phyloP scores from a whole-genome alignment of 2,888 invertebrate genomes.

The Pachydiplax longipennis region DNA sequence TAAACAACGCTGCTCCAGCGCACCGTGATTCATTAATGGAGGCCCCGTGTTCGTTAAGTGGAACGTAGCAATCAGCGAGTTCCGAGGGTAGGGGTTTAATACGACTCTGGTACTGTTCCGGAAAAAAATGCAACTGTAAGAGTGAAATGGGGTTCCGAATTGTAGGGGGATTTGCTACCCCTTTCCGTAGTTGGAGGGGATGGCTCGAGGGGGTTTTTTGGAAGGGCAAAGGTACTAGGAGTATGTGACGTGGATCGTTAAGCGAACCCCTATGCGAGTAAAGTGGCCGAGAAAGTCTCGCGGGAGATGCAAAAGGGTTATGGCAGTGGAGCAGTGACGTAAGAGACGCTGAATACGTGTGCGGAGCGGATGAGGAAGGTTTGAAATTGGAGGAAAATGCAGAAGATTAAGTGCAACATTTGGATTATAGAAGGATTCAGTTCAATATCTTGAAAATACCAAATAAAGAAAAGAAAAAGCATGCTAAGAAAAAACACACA shows the following conservation, averaged over 20 bases:
- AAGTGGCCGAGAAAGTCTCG: not conserved
- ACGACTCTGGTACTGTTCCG: not conserved
- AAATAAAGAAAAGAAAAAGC: no score
- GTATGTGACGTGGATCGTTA: not conserved
- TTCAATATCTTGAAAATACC: no score
- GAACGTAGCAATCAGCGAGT: constrained; percentile 37
- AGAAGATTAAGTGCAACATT: no score
- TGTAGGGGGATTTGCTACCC: not conserved
- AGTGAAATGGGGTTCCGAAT: not conserved
- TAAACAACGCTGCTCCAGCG: constrained; percentile 21
- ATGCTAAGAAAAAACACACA: no score
- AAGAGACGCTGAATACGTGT: not conserved
- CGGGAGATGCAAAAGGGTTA: not conserved
- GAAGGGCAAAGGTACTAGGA: not conserved
- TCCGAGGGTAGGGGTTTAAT: constrained; percentile 8
- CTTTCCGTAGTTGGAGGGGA: not conserved
- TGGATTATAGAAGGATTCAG: no score
- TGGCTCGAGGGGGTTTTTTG: not conserved
- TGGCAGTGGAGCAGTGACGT: not conserved
- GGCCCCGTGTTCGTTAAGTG: constrained; percentile 34
- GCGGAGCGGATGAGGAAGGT: not conserved
- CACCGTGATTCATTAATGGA: constrained; percentile 37
- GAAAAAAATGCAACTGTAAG: constrained; percentile 9
- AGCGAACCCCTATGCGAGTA: not conserved
- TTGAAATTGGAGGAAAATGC: no score